These are phyloP conservation scores for Choristoneura rosaceana DNA, from an alignment of 2,888 invertebrate species.

Conservation along the genomic window DNA sequence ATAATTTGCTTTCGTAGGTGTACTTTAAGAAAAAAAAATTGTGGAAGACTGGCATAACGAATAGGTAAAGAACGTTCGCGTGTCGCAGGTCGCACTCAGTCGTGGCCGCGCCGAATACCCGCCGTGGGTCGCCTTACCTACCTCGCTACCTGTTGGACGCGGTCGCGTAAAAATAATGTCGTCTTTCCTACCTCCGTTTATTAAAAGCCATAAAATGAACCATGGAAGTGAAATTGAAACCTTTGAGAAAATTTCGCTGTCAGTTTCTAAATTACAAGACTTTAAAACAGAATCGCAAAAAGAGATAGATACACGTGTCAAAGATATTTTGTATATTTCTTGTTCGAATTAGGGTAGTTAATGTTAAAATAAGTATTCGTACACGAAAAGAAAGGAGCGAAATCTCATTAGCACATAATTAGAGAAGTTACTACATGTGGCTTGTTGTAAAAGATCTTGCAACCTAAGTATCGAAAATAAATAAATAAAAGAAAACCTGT, in stretches of 20 bases:
- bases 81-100: not conserved
- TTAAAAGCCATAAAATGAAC: constrained; percentile 32
- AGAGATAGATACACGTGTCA: not conserved
- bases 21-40: too few species aligned
- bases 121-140: not conserved
- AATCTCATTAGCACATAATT: too few species aligned
- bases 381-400: too few species aligned
- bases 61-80: too few species aligned
- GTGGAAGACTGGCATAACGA: too few species aligned
- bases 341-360: not conserved
- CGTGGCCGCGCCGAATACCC: constrained; percentile 6
- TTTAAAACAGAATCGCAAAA: constrained; percentile 1
- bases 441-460: too few species aligned
- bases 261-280: constrained; percentile 17
- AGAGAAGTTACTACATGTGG: not conserved
- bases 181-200: constrained; percentile 36
- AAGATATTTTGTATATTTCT: not conserved
- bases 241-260: constrained; percentile 30
- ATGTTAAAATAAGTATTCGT: not conserved
- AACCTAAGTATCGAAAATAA: too few species aligned
- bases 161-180: constrained; percentile 35
- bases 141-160: constrained; percentile 39
- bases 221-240: constrained; percentile 33
- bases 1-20: too few species aligned
- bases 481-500: too few species aligned